Evolutionary conservation across 1,140 invertebrate genomes (phyloP), one percentile per base, ranked within the genome.

Genomic region (Polypedilum pembai): DNA sequence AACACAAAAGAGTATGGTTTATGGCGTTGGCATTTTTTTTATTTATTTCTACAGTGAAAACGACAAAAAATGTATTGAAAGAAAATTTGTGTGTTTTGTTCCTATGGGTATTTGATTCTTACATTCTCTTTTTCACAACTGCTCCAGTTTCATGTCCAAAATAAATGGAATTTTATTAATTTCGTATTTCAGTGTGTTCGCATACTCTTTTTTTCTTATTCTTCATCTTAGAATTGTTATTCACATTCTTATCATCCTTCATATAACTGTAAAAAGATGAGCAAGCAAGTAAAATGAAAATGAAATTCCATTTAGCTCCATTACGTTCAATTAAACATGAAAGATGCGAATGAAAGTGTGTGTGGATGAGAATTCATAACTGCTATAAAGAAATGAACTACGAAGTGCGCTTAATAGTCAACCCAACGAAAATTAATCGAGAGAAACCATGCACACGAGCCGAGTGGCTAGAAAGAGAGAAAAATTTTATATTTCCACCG

Each of bases 401-500:
- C 17, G 7, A 20, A 20, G 8, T 69, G 20, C 65, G 65, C 17
- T 69, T 5, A 21, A 69, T 69, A 21, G 17, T 69, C 65, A 69
- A 69, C 3, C n/a, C 8, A n/a, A 66, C 63, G 18, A 20, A 69
- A 69, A 69, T 21, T 56, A 56, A 69, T 69, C 5, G 20, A 69
- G 20, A 69, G 20, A 10, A 69, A 21, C 20, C 65, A 69, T 20
- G 65, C 65, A 69, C 17, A 69, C 17, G 17, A 69, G 65, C 65
- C n/a, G 1, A 69, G n/a, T n/a, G n/a, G n/a, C n/a, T n/a, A n/a
- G n/a, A n/a, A n/a, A n/a, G n/a, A n/a, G 10, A 56, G 1, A 15
- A 56, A 56, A 56, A 69, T 10, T 69, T 18, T 69, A 20, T 69
- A 56, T 69, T 69, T 69, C 65, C 65, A 69, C 65, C 65, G 65